Evolutionary conservation across 2,888 invertebrate species (phyloP).

Genomic region (Lutraria lutraria): DNA sequence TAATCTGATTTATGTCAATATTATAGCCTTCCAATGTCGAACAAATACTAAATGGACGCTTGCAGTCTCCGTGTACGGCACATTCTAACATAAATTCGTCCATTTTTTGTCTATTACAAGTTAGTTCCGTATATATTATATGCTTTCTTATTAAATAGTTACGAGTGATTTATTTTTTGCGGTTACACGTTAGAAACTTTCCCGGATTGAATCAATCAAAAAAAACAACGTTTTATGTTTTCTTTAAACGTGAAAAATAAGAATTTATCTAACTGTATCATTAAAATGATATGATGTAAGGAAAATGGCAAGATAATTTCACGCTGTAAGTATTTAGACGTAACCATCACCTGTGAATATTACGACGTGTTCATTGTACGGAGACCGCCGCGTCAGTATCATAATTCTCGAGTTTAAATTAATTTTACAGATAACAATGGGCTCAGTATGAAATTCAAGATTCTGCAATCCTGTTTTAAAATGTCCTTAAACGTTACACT

Average conservation of each 20-base stretch:
- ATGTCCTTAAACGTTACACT: background rate
- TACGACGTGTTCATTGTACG: background rate
- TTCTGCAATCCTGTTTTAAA: constrained; percentile 24
- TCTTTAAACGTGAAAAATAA: constrained; percentile 3
- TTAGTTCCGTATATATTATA: background rate
- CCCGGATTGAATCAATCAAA: background rate
- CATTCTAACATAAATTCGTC: background rate
- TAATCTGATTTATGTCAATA: constrained; percentile 63
- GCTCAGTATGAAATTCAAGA: constrained; percentile 43
- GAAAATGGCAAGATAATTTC: constrained; percentile 12
- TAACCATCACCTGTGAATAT: constrained; percentile 34
- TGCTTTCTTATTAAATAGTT: background rate
- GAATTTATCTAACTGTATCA: constrained; percentile 3
- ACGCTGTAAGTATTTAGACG: constrained; percentile 17
- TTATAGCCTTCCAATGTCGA: constrained; percentile 46
- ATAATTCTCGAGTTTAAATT: constrained; percentile 48
- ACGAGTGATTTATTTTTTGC: background rate
- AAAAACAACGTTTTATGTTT: constrained; percentile 12
- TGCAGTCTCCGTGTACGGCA: background rate
- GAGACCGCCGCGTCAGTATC: constrained; percentile 15
- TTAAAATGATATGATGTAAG: background rate
- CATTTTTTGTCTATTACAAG: background rate
- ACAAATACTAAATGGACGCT: constrained; percentile 13
- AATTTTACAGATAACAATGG: constrained; percentile 46
- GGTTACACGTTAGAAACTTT: background rate